Base-by-base conservation (phyloP, 2,888 invertebrate genomes). In the Masnerella sp. region DNA sequence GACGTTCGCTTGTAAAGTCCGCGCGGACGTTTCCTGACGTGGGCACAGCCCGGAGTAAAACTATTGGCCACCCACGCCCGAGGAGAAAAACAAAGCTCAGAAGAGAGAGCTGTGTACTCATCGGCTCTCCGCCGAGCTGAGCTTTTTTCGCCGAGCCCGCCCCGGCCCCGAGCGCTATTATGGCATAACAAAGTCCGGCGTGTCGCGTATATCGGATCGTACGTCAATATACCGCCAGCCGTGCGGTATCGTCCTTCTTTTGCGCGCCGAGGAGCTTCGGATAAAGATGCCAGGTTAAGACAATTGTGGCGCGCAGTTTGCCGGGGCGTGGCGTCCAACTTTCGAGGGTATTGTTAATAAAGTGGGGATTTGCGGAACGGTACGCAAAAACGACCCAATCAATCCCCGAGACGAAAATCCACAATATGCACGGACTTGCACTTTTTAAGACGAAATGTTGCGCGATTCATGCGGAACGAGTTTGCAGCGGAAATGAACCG, bases 61-160 rank as follows among this genome's bases (percentile, higher is more conserved):
- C 86, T 86, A 85, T 86, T 84, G 86, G 81, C 85, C 86, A 86
- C 86, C 87, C 85, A 85, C 84, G 84, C 84, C 82, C 72, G 69
- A 65, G 74, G 76, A 74, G 76, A 72, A 75, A 78, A 79, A 78
- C 77, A 79, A 78, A 76, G 77, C 77, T 71, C 22, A 51, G 45
- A 68, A 75, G 59, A 74, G 76, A 71, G 73, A 65, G 20, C 0
- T 77, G 75, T 77, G 82, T 80, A 82, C 84, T 84, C 83, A 83
- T 84, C 82, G 78, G 76, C 80, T 82, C 81, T 83, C 79, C 74
- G 76, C 75, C 67, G 56, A 68, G 80, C 82, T 81, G 81, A 83
- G 81, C 83, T 81, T 83, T 84, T 82, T 83, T 80, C 77, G 77
- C 71, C 68, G 40, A 15, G 9, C 18, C 45, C 51, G 47, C 42